Evolutionary conservation across 92 coral and sea anemone genomes (phyloP).

Genomic region (Epizoanthus stellaris): DNA sequence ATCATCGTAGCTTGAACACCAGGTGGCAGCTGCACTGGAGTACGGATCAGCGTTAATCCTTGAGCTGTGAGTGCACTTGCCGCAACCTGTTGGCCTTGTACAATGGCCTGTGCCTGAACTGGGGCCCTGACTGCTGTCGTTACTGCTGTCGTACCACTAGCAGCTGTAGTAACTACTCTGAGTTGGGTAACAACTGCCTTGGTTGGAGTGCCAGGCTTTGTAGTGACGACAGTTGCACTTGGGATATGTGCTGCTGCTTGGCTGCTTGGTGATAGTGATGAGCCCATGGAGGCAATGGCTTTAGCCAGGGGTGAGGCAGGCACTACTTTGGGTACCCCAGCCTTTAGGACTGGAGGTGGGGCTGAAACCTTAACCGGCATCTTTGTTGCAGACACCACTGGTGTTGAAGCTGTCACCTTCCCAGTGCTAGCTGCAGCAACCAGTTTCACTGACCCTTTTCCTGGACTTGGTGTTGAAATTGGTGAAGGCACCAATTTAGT

Average conservation of each 20-base stretch:
- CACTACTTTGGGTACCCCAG: slow-evolving; percentile 41
- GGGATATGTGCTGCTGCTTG: slow-evolving; percentile 21
- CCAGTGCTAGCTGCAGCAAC: slow-evolving; percentile 7
- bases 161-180: slow-evolving; percentile 46
- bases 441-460: slow-evolving; percentile 31
- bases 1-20: slow-evolving; percentile 96
- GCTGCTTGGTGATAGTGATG: slow-evolving; percentile 33
- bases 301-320: slow-evolving; percentile 42
- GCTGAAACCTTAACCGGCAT: slow-evolving; percentile 36
- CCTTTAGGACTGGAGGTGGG: slow-evolving; percentile 48
- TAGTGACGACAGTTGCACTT: slow-evolving; percentile 15
- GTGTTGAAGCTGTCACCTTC: slow-evolving; percentile 43
- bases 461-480: slow-evolving; percentile 15
- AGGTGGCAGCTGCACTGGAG: slow-evolving; percentile 89
- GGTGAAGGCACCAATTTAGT: slow-evolving; percentile 38
- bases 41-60: slow-evolving; percentile 85
- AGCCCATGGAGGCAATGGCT: neutral
- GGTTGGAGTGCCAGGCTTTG: slow-evolving; percentile 47
- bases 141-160: slow-evolving; percentile 48
- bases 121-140: slow-evolving; percentile 56
- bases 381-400: slow-evolving; percentile 58
- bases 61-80: slow-evolving; percentile 67
- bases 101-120: slow-evolving; percentile 70
- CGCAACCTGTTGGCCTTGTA: slow-evolving; percentile 68
- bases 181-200: slow-evolving; percentile 46